phyloP scores from a whole-genome alignment of 2,888 invertebrate species.

The Acanthococcus lagerstroemiae region DNA sequence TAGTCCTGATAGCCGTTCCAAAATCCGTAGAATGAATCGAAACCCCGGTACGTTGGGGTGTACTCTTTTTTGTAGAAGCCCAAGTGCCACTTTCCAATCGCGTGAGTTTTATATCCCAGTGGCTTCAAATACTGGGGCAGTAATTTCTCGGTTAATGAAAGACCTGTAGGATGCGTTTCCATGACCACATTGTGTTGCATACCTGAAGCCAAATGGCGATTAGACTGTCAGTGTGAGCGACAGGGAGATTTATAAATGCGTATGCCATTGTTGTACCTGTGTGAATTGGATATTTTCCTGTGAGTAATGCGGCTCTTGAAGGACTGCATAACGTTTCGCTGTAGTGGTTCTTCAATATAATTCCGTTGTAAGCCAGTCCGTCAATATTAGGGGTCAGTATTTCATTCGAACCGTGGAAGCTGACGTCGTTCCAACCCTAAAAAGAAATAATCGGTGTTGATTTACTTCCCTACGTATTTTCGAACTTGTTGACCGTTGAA shows the following conservation, averaged over 20 bases:
- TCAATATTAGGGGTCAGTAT: conserved; percentile 86
- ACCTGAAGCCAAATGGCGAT: too few species aligned
- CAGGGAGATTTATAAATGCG: not conserved
- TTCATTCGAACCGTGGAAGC: conserved; percentile 78
- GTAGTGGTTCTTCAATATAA: conserved; percentile 80
- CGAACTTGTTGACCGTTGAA: too few species aligned
- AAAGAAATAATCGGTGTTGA: conserved; percentile 33
- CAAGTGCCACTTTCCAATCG: conserved; percentile 49
- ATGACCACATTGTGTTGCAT: conserved; percentile 47
- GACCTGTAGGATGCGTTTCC: conserved; percentile 45
- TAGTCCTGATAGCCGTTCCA: conserved; percentile 75
- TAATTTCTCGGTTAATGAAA: conserved; percentile 46
- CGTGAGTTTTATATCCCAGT: conserved; percentile 46
- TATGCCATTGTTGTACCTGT: conserved; percentile 56
- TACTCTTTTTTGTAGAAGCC: conserved; percentile 47
- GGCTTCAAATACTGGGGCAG: conserved; percentile 46
- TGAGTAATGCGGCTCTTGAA: conserved; percentile 67
- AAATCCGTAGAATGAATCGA: conserved; percentile 73
- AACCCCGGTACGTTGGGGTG: conserved; percentile 64
- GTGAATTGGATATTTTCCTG: conserved; percentile 79
- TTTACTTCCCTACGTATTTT: too few species aligned
- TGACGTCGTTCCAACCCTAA: conserved; percentile 86
- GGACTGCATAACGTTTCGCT: conserved; percentile 77
- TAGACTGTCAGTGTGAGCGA: not conserved
- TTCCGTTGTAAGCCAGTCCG: conserved; percentile 69